A percentile compares a stretch with the other conserved stretches of the same genome.
Conservation (phyloP, 2,888 invertebrate genomes). For the Philaethria dido region DNA sequence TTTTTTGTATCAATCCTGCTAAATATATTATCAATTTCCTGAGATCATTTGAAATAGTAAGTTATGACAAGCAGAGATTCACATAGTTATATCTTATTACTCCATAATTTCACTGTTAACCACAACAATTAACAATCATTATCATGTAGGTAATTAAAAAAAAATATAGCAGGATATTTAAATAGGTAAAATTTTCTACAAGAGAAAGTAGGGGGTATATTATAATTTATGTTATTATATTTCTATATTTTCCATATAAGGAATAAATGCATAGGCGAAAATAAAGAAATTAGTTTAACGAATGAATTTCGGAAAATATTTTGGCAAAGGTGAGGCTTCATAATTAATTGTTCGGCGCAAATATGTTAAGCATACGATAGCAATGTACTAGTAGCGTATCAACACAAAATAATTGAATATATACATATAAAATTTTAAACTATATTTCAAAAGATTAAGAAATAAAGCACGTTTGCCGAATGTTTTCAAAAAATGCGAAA, state of each 20-base stretch:
- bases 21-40: too few relatives aligned
- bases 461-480: slow-evolving; percentile 1
- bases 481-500: slow-evolving; percentile 11
- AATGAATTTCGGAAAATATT: not conserved
- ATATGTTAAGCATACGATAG: not conserved
- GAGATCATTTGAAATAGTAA: too few relatives aligned
- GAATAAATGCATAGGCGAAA: not conserved
- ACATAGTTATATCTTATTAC: too few relatives aligned
- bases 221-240: too few relatives aligned
- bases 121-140: too few relatives aligned
- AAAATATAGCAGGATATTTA: too few relatives aligned
- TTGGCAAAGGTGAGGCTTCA: not conserved
- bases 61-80: too few relatives aligned
- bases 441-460: not conserved
- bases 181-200: too few relatives aligned
- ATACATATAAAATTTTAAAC: not conserved
- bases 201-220: too few relatives aligned
- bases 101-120: too few relatives aligned
- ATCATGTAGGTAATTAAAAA: too few relatives aligned
- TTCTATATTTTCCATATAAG: not conserved
- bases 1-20: too few relatives aligned
- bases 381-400: not conserved
- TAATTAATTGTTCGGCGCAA: not conserved
- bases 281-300: not conserved
- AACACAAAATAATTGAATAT: not conserved